Evolutionary conservation across 2,888 invertebrate species (phyloP), one percentile per base, ranked within the genome.

Genomic region (Melinaea menophilus): DNA sequence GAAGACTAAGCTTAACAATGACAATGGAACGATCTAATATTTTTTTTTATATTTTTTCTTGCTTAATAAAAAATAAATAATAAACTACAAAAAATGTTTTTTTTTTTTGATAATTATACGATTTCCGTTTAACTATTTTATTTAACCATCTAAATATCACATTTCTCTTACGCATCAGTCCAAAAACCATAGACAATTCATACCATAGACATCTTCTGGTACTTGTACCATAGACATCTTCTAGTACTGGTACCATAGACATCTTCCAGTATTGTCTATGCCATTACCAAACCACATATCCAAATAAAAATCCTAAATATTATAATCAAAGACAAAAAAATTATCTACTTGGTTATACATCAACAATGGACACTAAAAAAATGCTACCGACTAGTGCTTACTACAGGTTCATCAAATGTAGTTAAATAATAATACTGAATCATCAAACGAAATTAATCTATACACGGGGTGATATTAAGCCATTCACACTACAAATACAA

Each of bases 131-230:
- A 22, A 22, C 56, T 60, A 55, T 48, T 46, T 63, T 62, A 66
- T 41, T 65, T 65, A 69, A 59, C 64, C 60, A 61, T 56, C 81
- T 83, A 82, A 82, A 79, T 88, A 88, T 87, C 88, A 88, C 88
- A 88, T 80, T 76, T 82, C 77, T 78, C 79, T 79, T 79, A 78
- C 82, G 82, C 83, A 81, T 87, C 88, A 88, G 87, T 88, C 86
- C 69, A 72, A 73, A 73, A 75, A 79, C 58, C 58, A 61, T 58
- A 63, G 64, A 64, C 75, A 78, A 77, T 80, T 74, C 76, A 76
- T 75, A 31, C 33, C 22, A 47, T 33, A 34, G 55, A 55, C 35
- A 55, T 55, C 37, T 35, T 4, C 37, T 51, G 22, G 31, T 54
- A 72, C 73, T 75, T 73, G 22, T 22, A 22, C 22, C 22, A 22